Evolutionary conservation across 2,113 vertebrate genomes (phyloP), one percentile per base, ranked within the genome.

Genomic region (Ornithorhynchus anatinus): DNA sequence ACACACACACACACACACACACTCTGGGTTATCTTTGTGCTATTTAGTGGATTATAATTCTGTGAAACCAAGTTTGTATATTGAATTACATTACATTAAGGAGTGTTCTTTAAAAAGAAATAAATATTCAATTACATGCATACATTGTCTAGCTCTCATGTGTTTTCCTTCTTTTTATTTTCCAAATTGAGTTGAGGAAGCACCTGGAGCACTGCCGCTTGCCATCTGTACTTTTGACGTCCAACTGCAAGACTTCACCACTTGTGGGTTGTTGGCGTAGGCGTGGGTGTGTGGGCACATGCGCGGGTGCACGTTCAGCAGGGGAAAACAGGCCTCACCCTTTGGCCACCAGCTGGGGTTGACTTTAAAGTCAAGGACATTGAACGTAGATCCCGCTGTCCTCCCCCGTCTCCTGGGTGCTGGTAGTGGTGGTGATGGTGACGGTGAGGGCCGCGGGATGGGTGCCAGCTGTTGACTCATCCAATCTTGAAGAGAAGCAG

Each of bases 41-140:
- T 94, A 91, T 92, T 91, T 92, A 92, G 91, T 94, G 92, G 89
- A 93, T 92, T 92, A 92, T 94, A 92, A 93, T 92, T 94, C 92
- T 94, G 94, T 94, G 94, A 94, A 94, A 94, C 84, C 84, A 81
- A 94, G 91, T 94, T 94, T 94, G 94, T 94, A 94, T 93, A 93
- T 87, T 92, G 92, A 93, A 83, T 91, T 92, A 91, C 82, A 85
- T 79, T 89, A 86, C 91, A 89, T 92, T 93, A 94, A 94, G 92
- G 92, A 94, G 92, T 94, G 93, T 95, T 94, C 92, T 95, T 95
- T 94, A 90, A 94, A 92, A 92, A 91, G 90, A 94, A 94, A 94
- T 94, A 94, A 94, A 94, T 90, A 93, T 90, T 91, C 87, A 88
- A 78, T 92, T 90, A 92, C 86, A 86, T 91, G 89, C 82, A 85